phyloP scores from a whole-genome alignment of 2,113 vertebrate species.

The Nothoprocta perdicaria region DNA sequence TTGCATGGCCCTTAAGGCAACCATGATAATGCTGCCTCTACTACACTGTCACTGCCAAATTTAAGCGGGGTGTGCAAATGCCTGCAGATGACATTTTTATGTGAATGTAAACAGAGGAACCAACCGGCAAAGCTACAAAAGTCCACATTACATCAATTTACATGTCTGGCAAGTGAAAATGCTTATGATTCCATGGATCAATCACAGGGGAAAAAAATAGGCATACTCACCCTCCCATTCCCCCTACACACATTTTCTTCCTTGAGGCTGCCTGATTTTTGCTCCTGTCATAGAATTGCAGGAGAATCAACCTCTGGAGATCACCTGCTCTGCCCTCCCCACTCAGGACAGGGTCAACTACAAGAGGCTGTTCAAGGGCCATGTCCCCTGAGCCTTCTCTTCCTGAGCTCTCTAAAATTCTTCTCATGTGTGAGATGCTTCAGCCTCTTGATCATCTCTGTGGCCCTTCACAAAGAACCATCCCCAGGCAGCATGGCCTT shows the following conservation, averaged over 20 bases:
- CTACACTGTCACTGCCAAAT: not conserved
- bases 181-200: not conserved
- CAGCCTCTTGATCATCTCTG: not conserved
- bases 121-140: not conserved
- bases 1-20: not conserved
- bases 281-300: not conserved
- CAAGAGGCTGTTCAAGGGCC: not conserved
- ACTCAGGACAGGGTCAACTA: not conserved
- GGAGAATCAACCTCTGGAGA: not conserved
- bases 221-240: too few species aligned
- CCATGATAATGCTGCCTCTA: not conserved
- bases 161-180: not conserved
- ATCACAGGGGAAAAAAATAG: not conserved
- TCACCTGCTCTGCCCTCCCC: not conserved
- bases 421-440: not conserved
- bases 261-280: not conserved
- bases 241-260: not conserved
- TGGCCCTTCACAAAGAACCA: not conserved
- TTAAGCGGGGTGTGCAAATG: not conserved
- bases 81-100: not conserved
- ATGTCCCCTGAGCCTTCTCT: not conserved
- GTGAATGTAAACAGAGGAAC: not conserved
- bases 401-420: not conserved
- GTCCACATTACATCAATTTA: not conserved
- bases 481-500: not conserved